These are phyloP conservation scores for Polyploca ridens DNA, from an alignment of 2,888 invertebrate species.

Conservation along the genomic window DNA sequence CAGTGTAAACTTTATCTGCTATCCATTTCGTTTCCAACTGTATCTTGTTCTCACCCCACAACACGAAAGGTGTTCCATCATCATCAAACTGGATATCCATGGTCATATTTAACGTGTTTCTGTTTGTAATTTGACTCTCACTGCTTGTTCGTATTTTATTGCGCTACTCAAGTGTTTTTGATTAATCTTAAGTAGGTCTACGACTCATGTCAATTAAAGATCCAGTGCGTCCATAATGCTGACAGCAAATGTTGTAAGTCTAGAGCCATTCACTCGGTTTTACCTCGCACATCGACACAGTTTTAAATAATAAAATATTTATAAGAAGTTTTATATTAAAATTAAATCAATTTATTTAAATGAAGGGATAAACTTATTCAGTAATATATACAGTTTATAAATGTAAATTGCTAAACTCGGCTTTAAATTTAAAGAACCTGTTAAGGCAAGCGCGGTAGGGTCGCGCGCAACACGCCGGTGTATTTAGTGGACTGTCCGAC, in stretches of 20 bases:
- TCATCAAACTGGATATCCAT: constrained; percentile 80
- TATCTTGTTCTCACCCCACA: constrained; percentile 85
- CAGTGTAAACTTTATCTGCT: constrained; percentile 79
- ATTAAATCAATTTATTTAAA: neutral
- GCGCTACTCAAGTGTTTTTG: constrained; percentile 8
- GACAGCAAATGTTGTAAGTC: constrained; percentile 34
- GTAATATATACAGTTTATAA: neutral
- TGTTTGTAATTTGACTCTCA: neutral
- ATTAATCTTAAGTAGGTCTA: constrained; percentile 11
- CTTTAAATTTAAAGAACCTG: neutral
- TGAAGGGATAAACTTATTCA: neutral
- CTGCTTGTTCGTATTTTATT: neutral
- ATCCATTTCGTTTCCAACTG: constrained; percentile 86
- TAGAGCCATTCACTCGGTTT: constrained; percentile 57
- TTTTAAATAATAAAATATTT: no score
- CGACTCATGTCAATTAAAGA: constrained; percentile 4
- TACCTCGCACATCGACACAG: constrained; percentile 38
- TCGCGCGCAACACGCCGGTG: neutral
- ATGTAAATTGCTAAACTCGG: neutral
- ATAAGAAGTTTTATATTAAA: neutral
- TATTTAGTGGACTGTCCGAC: constrained; percentile 39
- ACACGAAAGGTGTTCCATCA: constrained; percentile 85
- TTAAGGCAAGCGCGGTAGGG: neutral
- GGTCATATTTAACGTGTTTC: constrained; percentile 18
- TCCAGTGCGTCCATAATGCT: constrained; percentile 19